Base-by-base conservation (phyloP, 2,797 vertebrate genomes). In the Pseudomugil tenellus region DNA sequence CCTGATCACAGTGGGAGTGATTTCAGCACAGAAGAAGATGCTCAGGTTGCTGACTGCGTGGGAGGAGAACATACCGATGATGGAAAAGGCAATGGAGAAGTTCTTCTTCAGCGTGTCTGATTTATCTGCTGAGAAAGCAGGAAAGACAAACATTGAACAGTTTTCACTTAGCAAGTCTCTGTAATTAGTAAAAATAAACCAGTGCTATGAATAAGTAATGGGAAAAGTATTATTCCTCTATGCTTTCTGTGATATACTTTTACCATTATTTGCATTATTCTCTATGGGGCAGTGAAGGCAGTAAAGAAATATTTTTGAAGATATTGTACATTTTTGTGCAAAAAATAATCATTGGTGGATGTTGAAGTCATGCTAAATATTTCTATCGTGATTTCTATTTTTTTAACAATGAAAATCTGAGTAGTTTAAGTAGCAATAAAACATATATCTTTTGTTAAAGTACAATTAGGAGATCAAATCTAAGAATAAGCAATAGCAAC, bases 1-100 rank as follows among this genome's bases (percentile, higher is more conserved):
- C 97, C 98, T 96, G 92, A 99, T 98, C 23, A 99, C 97, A 0
- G 98, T 98, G 62, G 98, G 98, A 23, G 96, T 96, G 93, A 99
- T 96, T 92, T 99, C 98, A 3, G 97, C 96, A 81, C 97, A 98
- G 92, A 98, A 98, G 91, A 98, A 98, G 79, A 98, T 98, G 57
- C 97, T 99, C 86, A 99, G 95, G 89, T 95, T 97, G 87, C 97
- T 97, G 77, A 97, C 96, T 0, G 97, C 97, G 19, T 98, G 96
- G 0, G 98, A 99, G 69, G 98, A 97, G 76, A 99, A 98, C 97
- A 99, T 98, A 76, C 98, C 98, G 72, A 99, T 97, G 67, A 98
- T 95, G 90, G 98, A 98, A 87, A 99, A 99, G 0, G 96, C 93
- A 0, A 95, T 91, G 4, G 96, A 98, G 92, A 98, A 98, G 66